These are phyloP conservation scores for Zaprionus gabonicus DNA, from an alignment of 1,140 invertebrate species.

Conservation along the genomic window DNA sequence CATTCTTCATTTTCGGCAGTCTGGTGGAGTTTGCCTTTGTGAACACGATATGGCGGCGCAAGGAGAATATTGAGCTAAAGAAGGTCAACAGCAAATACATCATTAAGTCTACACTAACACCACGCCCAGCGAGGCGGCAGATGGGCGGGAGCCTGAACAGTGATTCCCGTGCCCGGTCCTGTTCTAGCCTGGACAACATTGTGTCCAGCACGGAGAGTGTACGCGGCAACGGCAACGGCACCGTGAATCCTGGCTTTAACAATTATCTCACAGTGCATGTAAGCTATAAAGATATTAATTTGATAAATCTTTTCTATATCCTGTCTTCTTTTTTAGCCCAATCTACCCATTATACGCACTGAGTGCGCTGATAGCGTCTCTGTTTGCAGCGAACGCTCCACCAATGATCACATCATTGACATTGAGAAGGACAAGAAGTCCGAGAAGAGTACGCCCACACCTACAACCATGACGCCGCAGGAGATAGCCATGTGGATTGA, in stretches of 20 bases:
- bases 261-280: slow-evolving; percentile 88
- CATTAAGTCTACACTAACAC: slow-evolving; percentile 92
- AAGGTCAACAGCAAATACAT: slow-evolving; percentile 94
- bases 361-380: slow-evolving; percentile 74
- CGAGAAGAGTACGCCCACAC: slow-evolving; percentile 85
- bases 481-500: slow-evolving; percentile 95
- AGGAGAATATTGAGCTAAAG: slow-evolving; percentile 92
- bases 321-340: slow-evolving; percentile 39
- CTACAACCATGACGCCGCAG: slow-evolving; percentile 93
- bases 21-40: slow-evolving; percentile 95
- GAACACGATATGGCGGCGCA: slow-evolving; percentile 93
- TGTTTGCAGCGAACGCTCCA: slow-evolving; percentile 62
- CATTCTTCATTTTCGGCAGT: slow-evolving; percentile 92
- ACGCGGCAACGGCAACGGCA: slow-evolving; percentile 69
- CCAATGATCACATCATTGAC: slow-evolving; percentile 72
- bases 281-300: slow-evolving; percentile 22
- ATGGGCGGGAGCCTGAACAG: slow-evolving; percentile 85
- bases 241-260: slow-evolving; percentile 78
- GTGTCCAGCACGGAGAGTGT: slow-evolving; percentile 81
- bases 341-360: slow-evolving; percentile 78
- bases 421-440: slow-evolving; percentile 70
- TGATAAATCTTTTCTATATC: background rate
- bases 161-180: slow-evolving; percentile 87
- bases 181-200: slow-evolving; percentile 87
- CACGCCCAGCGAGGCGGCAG: slow-evolving; percentile 89